Evolutionary conservation across 2,113 vertebrate species (phyloP).

Genomic region (Pomatorhinus ruficollis): DNA sequence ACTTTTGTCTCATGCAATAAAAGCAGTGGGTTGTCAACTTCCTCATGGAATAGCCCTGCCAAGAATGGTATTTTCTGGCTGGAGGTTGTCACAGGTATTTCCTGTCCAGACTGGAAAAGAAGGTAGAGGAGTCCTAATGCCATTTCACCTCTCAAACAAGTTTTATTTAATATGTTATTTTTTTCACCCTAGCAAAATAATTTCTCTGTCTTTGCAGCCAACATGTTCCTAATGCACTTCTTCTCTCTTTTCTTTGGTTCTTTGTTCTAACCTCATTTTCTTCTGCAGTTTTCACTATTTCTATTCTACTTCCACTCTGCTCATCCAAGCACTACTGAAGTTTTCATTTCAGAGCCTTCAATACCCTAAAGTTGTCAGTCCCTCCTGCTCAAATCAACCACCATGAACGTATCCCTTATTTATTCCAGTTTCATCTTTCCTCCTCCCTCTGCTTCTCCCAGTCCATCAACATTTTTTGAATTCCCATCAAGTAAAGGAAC

Average conservation of each 20-base stretch:
- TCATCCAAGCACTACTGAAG: background rate
- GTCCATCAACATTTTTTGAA: background rate
- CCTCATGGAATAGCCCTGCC: background rate
- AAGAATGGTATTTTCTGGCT: background rate
- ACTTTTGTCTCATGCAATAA: background rate
- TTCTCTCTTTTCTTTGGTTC: background rate
- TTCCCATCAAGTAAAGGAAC: background rate
- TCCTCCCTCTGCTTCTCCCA: background rate
- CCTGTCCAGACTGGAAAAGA: background rate
- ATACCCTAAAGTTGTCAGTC: background rate
- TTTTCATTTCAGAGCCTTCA: background rate
- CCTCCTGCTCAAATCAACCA: background rate
- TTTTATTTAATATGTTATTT: background rate
- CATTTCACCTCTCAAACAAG: background rate
- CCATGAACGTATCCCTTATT: background rate
- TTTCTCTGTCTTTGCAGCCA: background rate
- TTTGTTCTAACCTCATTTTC: background rate
- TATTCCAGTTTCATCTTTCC: background rate
- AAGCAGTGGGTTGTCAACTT: background rate
- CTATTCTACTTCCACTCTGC: background rate
- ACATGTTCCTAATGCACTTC: background rate
- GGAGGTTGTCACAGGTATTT: background rate
- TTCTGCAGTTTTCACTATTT: background rate
- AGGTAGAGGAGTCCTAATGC: background rate
- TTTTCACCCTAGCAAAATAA: background rate